These are phyloP conservation scores for Yponomeuta evonymella DNA, from an alignment of 2,888 invertebrate species.

Conservation along the genomic window DNA sequence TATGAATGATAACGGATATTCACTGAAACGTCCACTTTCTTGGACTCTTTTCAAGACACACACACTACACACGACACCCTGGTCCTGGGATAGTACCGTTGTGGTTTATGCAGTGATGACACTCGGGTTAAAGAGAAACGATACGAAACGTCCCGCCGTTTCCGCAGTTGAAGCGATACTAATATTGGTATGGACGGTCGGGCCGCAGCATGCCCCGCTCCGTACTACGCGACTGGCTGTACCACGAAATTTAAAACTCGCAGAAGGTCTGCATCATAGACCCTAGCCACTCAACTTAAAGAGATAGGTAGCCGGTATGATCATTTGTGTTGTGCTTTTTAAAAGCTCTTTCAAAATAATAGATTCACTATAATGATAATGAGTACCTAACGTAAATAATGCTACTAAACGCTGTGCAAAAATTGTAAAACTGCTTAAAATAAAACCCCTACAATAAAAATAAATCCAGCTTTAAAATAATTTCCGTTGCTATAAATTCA, in stretches of 20 bases:
- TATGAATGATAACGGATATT: neutral
- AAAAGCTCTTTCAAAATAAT: too few species aligned
- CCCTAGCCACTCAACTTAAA: neutral
- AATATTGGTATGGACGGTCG: slow-evolving; percentile 25
- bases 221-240: neutral
- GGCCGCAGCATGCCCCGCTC: neutral
- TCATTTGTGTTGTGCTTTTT: too few species aligned
- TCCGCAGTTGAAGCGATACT: slow-evolving; percentile 54
- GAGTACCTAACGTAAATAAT: too few species aligned
- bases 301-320: neutral
- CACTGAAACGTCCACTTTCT: neutral
- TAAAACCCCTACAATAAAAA: too few species aligned
- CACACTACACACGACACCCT: neutral
- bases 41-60: neutral
- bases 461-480: too few species aligned
- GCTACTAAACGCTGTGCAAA: too few species aligned
- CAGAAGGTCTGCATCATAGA: neutral
- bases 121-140: slow-evolving; percentile 13
- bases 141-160: slow-evolving; percentile 40
- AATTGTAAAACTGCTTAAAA: too few species aligned
- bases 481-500: too few species aligned
- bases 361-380: too few species aligned
- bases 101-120: neutral
- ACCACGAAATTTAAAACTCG: neutral
- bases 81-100: neutral